These are phyloP conservation scores for Drosophila setifemur DNA, from an alignment of 1,140 invertebrate genomes.

Conservation along the genomic window DNA sequence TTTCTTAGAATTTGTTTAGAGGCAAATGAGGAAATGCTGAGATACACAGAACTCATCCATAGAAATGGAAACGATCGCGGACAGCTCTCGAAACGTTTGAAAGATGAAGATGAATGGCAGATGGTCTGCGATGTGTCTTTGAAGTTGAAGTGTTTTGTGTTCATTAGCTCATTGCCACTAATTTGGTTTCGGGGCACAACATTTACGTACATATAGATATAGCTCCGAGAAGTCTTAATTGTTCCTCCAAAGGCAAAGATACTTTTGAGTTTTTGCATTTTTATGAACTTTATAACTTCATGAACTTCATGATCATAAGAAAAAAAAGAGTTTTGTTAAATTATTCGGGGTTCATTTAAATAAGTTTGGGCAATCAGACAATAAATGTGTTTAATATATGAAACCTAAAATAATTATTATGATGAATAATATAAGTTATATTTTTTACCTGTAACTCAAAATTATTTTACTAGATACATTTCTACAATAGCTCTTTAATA, in stretches of 20 bases:
- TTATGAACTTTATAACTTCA: slow-evolving; percentile 5
- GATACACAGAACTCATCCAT: slow-evolving; percentile 29
- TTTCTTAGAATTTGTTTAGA: slow-evolving; percentile 60
- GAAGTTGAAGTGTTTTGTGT: slow-evolving; percentile 63
- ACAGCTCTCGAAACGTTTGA: slow-evolving; percentile 14
- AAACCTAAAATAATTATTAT: too few species aligned
- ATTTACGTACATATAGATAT: background rate
- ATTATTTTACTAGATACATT: too few species aligned
- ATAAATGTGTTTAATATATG: too few species aligned
- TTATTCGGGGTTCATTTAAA: too few species aligned
- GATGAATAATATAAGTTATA: too few species aligned
- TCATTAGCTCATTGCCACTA: slow-evolving; percentile 68
- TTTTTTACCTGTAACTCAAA: background rate
- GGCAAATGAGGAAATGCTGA: slow-evolving; percentile 49
- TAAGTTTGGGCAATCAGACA: too few species aligned
- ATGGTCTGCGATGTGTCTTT: slow-evolving; percentile 57
- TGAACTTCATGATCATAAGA: slow-evolving; percentile 11
- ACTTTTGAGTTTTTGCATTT: background rate
- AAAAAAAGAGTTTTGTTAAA: background rate
- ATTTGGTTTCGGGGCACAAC: slow-evolving; percentile 31
- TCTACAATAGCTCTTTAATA: too few species aligned
- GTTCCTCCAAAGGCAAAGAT: slow-evolving; percentile 29
- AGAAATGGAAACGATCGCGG: slow-evolving; percentile 55
- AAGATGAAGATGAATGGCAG: slow-evolving; percentile 75
- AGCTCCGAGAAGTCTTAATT: slow-evolving; percentile 60